A percentile compares a stretch with the other conserved stretches of the same genome.
phyloP scores from a whole-genome alignment of 30 jellyfish, hydroid and myxozoan species.

The Aurelia aurita complex sp. Pacific region DNA sequence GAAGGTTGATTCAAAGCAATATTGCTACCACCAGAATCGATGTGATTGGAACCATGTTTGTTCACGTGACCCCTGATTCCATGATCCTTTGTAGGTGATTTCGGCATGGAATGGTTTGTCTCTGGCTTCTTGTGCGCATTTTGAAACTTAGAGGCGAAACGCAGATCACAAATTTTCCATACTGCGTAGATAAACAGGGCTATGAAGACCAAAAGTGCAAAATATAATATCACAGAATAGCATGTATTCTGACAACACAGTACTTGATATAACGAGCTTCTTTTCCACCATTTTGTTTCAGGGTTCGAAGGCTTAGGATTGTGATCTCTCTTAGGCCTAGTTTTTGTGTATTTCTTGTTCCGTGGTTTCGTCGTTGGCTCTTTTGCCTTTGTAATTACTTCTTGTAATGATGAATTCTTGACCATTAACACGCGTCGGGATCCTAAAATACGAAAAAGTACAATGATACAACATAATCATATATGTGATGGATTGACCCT shows the following conservation, averaged over 20 bases:
- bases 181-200: conserved; percentile 53
- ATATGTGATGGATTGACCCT: no score
- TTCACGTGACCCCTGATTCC: background rate
- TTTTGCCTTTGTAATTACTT: conserved; percentile 56
- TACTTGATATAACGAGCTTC: conserved; percentile 38
- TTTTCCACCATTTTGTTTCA: conserved; percentile 58
- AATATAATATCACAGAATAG: conserved; percentile 35
- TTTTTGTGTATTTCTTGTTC: conserved; percentile 54
- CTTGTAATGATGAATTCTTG: conserved; percentile 61
- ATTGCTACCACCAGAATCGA: background rate
- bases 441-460: conserved; percentile 32
- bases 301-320: conserved; percentile 21
- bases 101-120: background rate
- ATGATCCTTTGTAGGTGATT: background rate
- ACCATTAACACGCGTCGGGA: conserved; percentile 70
- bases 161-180: conserved; percentile 52
- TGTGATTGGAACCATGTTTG: background rate
- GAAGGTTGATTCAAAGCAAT: background rate
- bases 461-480: no score
- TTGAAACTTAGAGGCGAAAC: conserved; percentile 11
- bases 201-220: conserved; percentile 27
- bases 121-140: background rate
- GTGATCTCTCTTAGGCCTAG: conserved; percentile 43
- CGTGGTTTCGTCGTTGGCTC: conserved; percentile 59
- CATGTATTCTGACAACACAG: conserved; percentile 62